phyloP scores from a whole-genome alignment of 1,140 invertebrate species.

The Drosophila malerkotliana region DNA sequence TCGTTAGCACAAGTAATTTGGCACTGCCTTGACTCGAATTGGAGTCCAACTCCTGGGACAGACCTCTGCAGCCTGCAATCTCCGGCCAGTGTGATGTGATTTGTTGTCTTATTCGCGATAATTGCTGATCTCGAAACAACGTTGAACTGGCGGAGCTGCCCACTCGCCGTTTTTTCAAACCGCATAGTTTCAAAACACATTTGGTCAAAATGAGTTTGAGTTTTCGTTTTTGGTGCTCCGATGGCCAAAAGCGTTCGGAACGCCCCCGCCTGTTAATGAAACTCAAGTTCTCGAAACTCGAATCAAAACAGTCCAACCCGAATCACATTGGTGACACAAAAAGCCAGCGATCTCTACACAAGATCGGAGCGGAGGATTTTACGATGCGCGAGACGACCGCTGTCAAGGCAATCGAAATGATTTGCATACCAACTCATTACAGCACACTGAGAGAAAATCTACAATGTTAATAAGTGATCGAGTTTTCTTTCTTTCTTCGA shows the following conservation, averaged over 20 bases:
- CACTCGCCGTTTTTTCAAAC: constrained; percentile 45
- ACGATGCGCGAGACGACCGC: constrained; percentile 40
- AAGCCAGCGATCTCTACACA: constrained; percentile 26
- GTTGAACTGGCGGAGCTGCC: constrained; percentile 52
- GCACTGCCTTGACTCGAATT: too few species aligned
- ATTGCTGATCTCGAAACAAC: constrained; percentile 41
- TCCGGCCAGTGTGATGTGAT: constrained; percentile 13
- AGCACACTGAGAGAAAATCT: constrained; percentile 2
- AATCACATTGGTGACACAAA: constrained; percentile 46
- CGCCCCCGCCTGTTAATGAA: constrained; percentile 58
- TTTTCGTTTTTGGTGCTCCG: constrained; percentile 67
- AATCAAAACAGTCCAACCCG: constrained; percentile 7
- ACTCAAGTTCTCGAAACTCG: constrained; percentile 50
- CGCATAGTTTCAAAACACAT: constrained; percentile 60
- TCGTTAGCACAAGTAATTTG: too few species aligned
- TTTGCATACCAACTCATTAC: constrained; percentile 44
- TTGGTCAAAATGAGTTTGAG: constrained; percentile 78
- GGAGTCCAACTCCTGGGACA: too few species aligned
- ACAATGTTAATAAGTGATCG: neutral
- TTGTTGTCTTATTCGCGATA: constrained; percentile 21
- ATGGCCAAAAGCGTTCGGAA: constrained; percentile 39
- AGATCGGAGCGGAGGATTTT: constrained; percentile 57
- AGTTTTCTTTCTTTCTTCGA: constrained; percentile 39
- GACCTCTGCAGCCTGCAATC: constrained; percentile 1
- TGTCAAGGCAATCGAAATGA: constrained; percentile 51